A percentile compares a stretch with the other conserved stretches of the same genome.
These are phyloP conservation scores for Epinephelus coioides DNA, from an alignment of 2,797 vertebrate genomes.

Conservation along the genomic window DNA sequence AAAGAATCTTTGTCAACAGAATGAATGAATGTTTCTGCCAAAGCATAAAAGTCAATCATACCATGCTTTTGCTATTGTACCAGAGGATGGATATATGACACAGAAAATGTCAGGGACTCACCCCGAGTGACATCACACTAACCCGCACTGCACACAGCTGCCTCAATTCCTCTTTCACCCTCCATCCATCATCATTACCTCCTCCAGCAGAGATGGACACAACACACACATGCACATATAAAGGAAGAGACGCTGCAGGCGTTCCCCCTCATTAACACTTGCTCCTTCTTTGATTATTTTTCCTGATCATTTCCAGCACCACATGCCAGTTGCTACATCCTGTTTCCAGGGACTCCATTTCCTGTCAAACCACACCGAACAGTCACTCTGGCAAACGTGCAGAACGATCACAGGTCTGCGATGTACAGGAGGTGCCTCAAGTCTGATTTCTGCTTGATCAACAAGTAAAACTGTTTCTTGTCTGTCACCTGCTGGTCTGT, in stretches of 20 bases:
- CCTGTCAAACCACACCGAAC: constrained; percentile 63
- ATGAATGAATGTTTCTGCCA: constrained; percentile 53
- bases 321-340: constrained; percentile 72
- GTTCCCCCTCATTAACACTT: constrained; percentile 80
- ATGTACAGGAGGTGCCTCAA: constrained; percentile 29
- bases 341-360: constrained; percentile 77
- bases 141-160: constrained; percentile 62
- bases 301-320: constrained; percentile 76
- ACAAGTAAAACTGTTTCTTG: constrained; percentile 20
- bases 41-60: constrained; percentile 53
- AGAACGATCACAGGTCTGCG: constrained; percentile 12
- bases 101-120: constrained; percentile 44
- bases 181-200: constrained; percentile 79
- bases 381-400: constrained; percentile 60
- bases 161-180: constrained; percentile 52
- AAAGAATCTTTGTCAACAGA: constrained; percentile 63
- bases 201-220: constrained; percentile 51
- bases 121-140: constrained; percentile 44
- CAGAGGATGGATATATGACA: constrained; percentile 45
- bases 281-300: constrained; percentile 81
- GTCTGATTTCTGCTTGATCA: constrained; percentile 36
- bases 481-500: background rate
- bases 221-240: constrained; percentile 49
- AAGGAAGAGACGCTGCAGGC: constrained; percentile 72
- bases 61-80: constrained; percentile 39